Percentiles rank a stretch among this genome's conserved stretches.
phyloP scores from a whole-genome alignment of 1,140 invertebrate species.

The Heliothis virescens region DNA sequence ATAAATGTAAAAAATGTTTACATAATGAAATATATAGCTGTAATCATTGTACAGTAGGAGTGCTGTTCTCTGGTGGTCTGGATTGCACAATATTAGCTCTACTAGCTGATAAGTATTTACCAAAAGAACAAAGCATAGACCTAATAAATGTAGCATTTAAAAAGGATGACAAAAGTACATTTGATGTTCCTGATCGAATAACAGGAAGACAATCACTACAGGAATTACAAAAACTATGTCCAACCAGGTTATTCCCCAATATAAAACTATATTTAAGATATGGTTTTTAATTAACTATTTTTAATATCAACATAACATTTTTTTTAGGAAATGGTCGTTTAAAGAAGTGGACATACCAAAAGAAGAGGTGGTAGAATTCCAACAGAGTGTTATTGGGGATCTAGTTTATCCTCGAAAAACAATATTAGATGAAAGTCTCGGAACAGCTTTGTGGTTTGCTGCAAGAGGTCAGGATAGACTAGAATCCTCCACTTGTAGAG shows the following conservation, averaged over 20 bases:
- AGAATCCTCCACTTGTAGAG: constrained; percentile 89
- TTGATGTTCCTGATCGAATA: constrained; percentile 93
- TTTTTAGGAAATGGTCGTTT: constrained; percentile 86
- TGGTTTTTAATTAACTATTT: constrained; percentile 24
- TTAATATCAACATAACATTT: constrained; percentile 41
- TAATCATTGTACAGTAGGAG: constrained; percentile 91
- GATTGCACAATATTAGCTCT: constrained; percentile 96
- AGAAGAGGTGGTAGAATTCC: constrained; percentile 88
- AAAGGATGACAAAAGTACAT: constrained; percentile 83
- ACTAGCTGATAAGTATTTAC: constrained; percentile 91
- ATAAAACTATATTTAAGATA: not conserved
- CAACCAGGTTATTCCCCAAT: constrained; percentile 84
- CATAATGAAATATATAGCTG: constrained; percentile 58
- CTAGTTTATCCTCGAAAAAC: constrained; percentile 94
- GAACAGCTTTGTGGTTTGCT: constrained; percentile 98
- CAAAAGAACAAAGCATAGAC: constrained; percentile 92
- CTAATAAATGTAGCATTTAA: constrained; percentile 99
- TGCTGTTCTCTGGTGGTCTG: constrained; percentile 98
- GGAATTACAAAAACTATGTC: constrained; percentile 91
- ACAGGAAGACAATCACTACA: constrained; percentile 91
- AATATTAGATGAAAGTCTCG: constrained; percentile 98
- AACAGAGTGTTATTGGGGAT: constrained; percentile 88
- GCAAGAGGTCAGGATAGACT: constrained; percentile 89
- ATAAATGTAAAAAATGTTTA: constrained; percentile 89
- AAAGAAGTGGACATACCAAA: constrained; percentile 91